Conservation (phyloP, 1,140 invertebrate species). For the Hypsibius dujardini region DNA sequence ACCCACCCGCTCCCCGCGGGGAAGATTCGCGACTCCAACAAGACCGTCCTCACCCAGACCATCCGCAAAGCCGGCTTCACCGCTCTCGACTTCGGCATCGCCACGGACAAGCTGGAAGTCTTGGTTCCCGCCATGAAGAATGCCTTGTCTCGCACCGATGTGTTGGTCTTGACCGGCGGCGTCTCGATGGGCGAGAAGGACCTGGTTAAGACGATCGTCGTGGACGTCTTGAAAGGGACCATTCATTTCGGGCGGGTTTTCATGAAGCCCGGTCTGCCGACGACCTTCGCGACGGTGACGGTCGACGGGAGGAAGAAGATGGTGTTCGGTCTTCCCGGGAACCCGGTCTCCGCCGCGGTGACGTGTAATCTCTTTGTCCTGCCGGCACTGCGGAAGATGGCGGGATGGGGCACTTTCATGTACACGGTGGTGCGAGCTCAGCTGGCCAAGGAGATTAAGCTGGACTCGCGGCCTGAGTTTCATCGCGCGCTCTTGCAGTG, state of each 20-base stretch:
- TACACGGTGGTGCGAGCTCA: conserved; percentile 40
- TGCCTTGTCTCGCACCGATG: conserved; percentile 45
- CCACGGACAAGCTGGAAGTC: conserved; percentile 38
- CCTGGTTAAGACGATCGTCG: conserved; percentile 61
- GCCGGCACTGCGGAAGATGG: conserved; percentile 48
- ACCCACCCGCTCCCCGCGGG: conserved; percentile 27
- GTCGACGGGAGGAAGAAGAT: conserved; percentile 48
- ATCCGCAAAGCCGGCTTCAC: conserved; percentile 43
- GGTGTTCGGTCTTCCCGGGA: conserved; percentile 63
- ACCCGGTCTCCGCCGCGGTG: conserved; percentile 81
- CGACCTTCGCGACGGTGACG: conserved; percentile 66
- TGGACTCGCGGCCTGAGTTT: conserved; percentile 66
- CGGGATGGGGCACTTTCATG: conserved; percentile 34
- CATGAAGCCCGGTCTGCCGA: conserved; percentile 92
- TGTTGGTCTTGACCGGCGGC: conserved; percentile 72
- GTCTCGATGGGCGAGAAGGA: conserved; percentile 95
- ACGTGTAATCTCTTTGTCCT: conserved; percentile 65
- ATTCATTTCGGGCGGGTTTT: conserved; percentile 75
- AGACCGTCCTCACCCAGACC: conserved; percentile 52
- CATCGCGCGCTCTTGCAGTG: conserved; percentile 46
- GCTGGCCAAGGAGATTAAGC: conserved; percentile 36
- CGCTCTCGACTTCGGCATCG: conserved; percentile 49
- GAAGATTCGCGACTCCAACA: conserved; percentile 69
- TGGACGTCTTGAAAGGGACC: conserved; percentile 51
- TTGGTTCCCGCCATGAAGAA: conserved; percentile 23